A percentile compares a stretch with the other conserved stretches of the same genome.
Conservation (phyloP, 2,888 invertebrate genomes). For the Formica aserva region DNA sequence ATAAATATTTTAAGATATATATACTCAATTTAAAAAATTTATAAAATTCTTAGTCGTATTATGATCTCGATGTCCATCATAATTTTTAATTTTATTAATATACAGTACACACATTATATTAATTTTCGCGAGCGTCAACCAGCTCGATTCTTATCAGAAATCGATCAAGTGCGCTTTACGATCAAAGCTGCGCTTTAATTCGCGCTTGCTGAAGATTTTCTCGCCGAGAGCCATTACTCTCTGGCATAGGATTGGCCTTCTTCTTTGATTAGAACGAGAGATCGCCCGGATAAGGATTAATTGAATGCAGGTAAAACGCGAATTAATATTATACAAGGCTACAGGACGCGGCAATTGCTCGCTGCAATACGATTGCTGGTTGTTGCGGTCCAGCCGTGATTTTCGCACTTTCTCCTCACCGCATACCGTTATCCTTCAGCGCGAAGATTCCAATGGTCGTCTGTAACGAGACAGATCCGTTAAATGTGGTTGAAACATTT, state of each 20-base stretch:
- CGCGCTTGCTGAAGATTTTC: neutral
- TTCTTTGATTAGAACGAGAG: constrained; percentile 8
- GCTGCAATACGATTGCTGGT: constrained; percentile 20
- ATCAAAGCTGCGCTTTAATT: constrained; percentile 10
- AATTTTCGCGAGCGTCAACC: neutral
- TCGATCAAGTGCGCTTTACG: neutral
- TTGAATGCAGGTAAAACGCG: constrained; percentile 21
- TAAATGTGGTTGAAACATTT: neutral
- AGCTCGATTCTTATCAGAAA: neutral
- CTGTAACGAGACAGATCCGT: neutral
- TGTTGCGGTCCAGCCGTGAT: constrained; percentile 62
- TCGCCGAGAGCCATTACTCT: constrained; percentile 36
- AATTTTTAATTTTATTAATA: neutral
- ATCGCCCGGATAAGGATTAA: constrained; percentile 28
- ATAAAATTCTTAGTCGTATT: no score
- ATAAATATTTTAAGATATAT: neutral
- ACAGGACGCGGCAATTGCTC: neutral
- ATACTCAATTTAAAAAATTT: neutral
- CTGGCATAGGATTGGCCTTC: constrained; percentile 47
- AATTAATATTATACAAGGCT: constrained; percentile 32
- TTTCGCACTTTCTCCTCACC: constrained; percentile 74
- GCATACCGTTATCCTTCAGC: constrained; percentile 57
- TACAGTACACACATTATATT: neutral
- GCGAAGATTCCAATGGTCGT: constrained; percentile 57
- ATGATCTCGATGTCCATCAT: neutral